These are phyloP conservation scores for Gnathonemus longibarbis DNA, from an alignment of 2,113 vertebrate genomes.

Conservation along the genomic window DNA sequence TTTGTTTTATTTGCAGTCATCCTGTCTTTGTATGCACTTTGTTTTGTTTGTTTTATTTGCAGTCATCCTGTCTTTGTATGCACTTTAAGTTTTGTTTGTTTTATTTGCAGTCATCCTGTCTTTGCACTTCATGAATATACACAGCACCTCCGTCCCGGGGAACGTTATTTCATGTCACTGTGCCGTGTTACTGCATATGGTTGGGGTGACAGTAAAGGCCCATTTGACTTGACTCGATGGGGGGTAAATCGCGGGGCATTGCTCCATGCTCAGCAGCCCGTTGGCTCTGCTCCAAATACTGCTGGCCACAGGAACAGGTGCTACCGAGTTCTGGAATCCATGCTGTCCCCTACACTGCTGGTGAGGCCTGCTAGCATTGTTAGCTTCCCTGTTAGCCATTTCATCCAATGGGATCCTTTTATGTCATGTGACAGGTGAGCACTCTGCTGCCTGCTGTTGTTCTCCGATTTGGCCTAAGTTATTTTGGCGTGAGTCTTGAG, in stretches of 20 bases:
- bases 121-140: neutral
- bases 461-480: neutral
- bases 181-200: neutral
- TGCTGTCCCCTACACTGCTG: neutral
- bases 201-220: neutral
- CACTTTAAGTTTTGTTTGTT: neutral
- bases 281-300: neutral
- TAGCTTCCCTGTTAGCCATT: neutral
- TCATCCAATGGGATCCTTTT: neutral
- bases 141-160: neutral
- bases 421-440: neutral
- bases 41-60: neutral
- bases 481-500: neutral
- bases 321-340: neutral
- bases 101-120: neutral
- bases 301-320: neutral
- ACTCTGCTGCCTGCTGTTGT: too few relatives aligned
- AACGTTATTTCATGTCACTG: neutral
- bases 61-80: neutral
- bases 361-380: neutral
- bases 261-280: neutral
- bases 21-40: neutral
- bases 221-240: neutral
- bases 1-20: neutral
- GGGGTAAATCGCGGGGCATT: neutral